phyloP scores from a whole-genome alignment of 1,140 invertebrate genomes.

The Hirudo medicinalis region DNA sequence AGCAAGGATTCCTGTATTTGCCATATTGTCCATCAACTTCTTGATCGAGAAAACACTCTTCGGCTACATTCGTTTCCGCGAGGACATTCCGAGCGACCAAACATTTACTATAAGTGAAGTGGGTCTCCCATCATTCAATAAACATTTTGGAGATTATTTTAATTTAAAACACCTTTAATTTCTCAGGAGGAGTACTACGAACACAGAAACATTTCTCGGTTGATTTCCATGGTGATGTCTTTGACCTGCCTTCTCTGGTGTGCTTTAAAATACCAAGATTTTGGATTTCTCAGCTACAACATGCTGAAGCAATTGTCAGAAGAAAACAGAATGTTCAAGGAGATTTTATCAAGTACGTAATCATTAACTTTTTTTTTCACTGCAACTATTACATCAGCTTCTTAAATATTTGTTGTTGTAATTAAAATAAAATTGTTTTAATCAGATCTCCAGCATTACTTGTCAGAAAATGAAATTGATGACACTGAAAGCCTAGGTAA shows the following conservation, averaged over 20 bases:
- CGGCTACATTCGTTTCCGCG: not conserved
- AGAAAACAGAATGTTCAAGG: not conserved
- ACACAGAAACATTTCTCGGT: not conserved
- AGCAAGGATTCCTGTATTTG: not conserved
- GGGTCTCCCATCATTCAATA: no score
- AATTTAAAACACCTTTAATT: not conserved
- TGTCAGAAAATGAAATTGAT: no score
- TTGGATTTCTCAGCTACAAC: not conserved
- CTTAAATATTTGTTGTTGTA: no score
- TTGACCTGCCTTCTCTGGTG: not conserved
- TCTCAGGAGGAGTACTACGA: not conserved
- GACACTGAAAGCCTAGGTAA: no score
- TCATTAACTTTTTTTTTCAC: no score
- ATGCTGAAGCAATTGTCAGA: not conserved
- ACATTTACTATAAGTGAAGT: not conserved
- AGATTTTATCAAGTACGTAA: no score
- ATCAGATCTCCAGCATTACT: no score
- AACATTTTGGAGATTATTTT: no score
- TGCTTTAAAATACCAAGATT: slow-evolving; percentile 1
- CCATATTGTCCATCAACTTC: not conserved
- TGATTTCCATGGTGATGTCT: not conserved
- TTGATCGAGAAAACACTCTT: not conserved
- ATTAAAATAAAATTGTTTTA: no score
- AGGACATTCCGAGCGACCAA: not conserved
- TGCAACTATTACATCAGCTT: no score